Percentiles rank a stretch among this genome's conserved stretches.
Evolutionary conservation across 2,113 vertebrate species (phyloP).

Genomic region (Brachypodius melanocephalos): DNA sequence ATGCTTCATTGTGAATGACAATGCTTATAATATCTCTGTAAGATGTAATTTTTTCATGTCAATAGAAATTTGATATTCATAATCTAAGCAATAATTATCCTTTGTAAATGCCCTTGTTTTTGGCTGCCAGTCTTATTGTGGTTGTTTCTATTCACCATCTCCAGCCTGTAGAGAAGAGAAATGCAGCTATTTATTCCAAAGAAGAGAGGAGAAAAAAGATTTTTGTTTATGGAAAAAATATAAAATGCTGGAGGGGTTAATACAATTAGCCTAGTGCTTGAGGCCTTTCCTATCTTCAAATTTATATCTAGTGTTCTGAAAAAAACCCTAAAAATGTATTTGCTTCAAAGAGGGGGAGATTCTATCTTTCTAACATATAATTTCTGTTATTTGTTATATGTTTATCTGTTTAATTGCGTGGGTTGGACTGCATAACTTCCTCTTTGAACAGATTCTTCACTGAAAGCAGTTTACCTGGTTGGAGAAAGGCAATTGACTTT

Average conservation of each 20-base stretch:
- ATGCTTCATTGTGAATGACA: conserved; percentile 48
- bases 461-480: not conserved
- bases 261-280: not conserved
- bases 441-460: not conserved
- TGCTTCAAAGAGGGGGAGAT: not conserved
- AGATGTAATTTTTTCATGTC: conserved; percentile 40
- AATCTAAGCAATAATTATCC: conserved; percentile 55
- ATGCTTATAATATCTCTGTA: conserved; percentile 33
- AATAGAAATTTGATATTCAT: conserved; percentile 59
- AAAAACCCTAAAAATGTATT: not conserved
- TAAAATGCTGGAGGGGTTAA: not conserved
- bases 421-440: not conserved
- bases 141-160: conserved; percentile 31
- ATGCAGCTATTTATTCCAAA: not conserved
- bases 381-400: not conserved
- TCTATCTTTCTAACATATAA: not conserved
- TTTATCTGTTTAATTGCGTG: not conserved
- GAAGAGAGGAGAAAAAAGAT: not conserved
- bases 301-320: not conserved
- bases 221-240: not conserved
- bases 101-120: conserved; percentile 54
- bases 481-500: not conserved
- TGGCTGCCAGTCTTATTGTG: conserved; percentile 30
- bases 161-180: conserved; percentile 7
- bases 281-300: not conserved